Evolutionary conservation across 2,797 vertebrate species (phyloP).

Genomic region (Antrozous pallidus): DNA sequence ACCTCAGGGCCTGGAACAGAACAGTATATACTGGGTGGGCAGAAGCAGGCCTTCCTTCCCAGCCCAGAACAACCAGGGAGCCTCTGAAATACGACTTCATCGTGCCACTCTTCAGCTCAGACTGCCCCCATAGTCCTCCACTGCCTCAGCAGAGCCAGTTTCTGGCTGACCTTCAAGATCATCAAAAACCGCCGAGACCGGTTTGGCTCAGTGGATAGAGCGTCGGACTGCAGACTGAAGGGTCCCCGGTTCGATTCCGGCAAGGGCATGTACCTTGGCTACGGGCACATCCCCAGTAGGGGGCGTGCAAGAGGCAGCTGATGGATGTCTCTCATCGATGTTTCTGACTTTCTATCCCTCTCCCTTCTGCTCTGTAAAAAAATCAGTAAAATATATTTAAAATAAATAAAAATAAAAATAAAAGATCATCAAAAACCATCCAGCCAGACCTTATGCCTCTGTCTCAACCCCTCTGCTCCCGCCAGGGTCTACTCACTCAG

Average conservation of each 20-base stretch:
- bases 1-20: not conserved
- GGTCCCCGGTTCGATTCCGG: too few relatives aligned
- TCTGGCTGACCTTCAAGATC: conserved; percentile 18
- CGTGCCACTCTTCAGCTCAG: not conserved
- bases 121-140: not conserved
- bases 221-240: too few relatives aligned
- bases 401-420: too few relatives aligned
- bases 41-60: not conserved
- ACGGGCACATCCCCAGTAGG: too few relatives aligned
- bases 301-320: too few relatives aligned
- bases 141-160: not conserved
- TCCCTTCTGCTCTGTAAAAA: too few relatives aligned
- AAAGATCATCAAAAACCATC: not conserved
- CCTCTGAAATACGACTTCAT: not conserved
- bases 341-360: too few relatives aligned
- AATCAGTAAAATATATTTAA: too few relatives aligned
- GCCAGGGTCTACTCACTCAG: conserved; percentile 12
- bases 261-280: too few relatives aligned
- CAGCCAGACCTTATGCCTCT: not conserved
- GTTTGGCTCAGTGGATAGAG: too few relatives aligned
- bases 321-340: too few relatives aligned
- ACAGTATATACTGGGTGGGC: not conserved
- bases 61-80: not conserved
- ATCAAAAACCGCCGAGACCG: not conserved
- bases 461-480: conserved; percentile 3